Conservation (phyloP, 2,888 invertebrate genomes). For the Tryphoninae sp. region DNA sequence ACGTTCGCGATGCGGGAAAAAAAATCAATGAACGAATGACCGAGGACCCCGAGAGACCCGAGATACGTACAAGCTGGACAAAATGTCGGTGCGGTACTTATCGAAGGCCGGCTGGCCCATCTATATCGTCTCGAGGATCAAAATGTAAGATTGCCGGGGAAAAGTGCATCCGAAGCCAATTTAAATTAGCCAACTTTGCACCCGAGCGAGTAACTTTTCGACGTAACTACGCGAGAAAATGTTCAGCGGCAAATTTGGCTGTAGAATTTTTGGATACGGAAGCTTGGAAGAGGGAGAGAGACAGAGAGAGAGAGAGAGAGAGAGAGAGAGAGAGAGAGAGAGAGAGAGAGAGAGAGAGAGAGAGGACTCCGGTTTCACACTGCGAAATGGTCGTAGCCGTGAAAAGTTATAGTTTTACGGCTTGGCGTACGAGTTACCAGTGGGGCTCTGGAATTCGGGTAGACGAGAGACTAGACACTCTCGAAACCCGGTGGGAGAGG, state of each 20-base stretch:
- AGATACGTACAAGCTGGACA: neutral
- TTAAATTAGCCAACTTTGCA: neutral
- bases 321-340: neutral
- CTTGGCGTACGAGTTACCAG: neutral
- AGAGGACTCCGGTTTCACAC: neutral
- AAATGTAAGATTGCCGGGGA: neutral
- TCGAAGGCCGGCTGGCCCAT: neutral
- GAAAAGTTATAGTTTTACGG: neutral
- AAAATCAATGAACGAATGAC: too few relatives aligned
- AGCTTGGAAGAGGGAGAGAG: neutral
- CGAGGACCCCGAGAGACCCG: too few relatives aligned
- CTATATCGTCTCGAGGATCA: neutral
- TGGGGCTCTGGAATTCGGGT: neutral
- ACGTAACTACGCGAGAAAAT: conserved; percentile 1
- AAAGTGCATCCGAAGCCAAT: neutral
- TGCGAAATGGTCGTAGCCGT: neutral
- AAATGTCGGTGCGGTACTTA: neutral
- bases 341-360: neutral
- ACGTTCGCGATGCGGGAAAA: too few relatives aligned
- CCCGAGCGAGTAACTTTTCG: neutral
- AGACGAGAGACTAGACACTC: neutral
- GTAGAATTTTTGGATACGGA: neutral
- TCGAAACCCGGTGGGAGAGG: neutral
- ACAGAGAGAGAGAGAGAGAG: neutral
- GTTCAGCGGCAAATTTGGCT: neutral